These are phyloP conservation scores for Caradrina kadenii DNA, from an alignment of 2,888 invertebrate genomes.

Conservation along the genomic window DNA sequence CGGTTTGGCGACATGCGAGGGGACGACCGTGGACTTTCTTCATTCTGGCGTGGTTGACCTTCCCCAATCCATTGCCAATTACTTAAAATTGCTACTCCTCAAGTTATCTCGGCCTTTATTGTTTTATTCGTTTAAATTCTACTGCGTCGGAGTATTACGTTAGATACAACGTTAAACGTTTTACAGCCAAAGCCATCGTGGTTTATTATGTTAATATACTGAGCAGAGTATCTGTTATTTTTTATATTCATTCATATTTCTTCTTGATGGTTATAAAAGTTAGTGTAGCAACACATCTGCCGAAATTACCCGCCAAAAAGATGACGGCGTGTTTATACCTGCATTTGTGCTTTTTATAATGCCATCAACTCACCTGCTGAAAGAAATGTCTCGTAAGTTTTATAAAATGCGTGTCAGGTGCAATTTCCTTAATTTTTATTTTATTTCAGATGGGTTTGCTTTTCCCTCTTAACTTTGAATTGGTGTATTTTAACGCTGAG, in stretches of 20 bases:
- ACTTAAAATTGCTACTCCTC: slow-evolving; percentile 58
- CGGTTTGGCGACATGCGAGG: slow-evolving; percentile 56
- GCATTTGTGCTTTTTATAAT: not conserved
- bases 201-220: slow-evolving; percentile 19
- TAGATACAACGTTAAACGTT: slow-evolving; percentile 24
- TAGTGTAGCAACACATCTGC: not conserved
- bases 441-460: no score
- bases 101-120: slow-evolving; percentile 39
- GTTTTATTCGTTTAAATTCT: slow-evolving; percentile 43
- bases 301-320: not conserved
- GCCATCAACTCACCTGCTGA: not conserved
- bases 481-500: no score
- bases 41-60: slow-evolving; percentile 65
- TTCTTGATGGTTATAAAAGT: not conserved
- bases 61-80: slow-evolving; percentile 68
- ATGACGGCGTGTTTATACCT: not conserved
- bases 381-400: not conserved
- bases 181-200: slow-evolving; percentile 26
- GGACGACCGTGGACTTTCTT: slow-evolving; percentile 73
- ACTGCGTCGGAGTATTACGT: slow-evolving; percentile 11
- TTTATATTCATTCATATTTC: slow-evolving; percentile 10
- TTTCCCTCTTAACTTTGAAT: no score
- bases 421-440: no score
- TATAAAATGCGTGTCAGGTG: no score
- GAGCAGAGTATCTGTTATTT: not conserved